Percentiles rank a stretch among this genome's conserved stretches.
These are phyloP conservation scores for Hypena proboscidalis DNA, from an alignment of 2,888 invertebrate species.

Conservation along the genomic window DNA sequence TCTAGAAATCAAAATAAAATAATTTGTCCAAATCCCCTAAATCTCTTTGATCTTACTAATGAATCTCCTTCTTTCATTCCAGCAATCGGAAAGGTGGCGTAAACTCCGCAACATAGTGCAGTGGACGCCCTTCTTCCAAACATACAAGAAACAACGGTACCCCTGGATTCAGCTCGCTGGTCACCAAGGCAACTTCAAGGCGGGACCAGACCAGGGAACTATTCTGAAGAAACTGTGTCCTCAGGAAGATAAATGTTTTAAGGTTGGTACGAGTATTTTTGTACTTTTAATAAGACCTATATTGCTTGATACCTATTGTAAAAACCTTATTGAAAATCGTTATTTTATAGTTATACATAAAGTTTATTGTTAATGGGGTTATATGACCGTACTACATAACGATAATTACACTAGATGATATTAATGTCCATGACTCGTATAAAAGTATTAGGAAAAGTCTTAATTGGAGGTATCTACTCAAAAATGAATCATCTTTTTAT, in stretches of 20 bases:
- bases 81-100: slow-evolving; percentile 96
- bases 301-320: too few species aligned
- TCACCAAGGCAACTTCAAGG: slow-evolving; percentile 97
- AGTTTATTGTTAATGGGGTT: too few species aligned
- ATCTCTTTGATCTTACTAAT: too few species aligned
- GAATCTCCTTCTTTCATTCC: slow-evolving; percentile 64
- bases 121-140: slow-evolving; percentile 98
- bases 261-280: slow-evolving; percentile 68
- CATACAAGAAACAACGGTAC: slow-evolving; percentile 97
- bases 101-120: slow-evolving; percentile 97
- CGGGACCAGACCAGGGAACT: slow-evolving; percentile 96
- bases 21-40: background rate
- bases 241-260: slow-evolving; percentile 95
- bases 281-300: too few species aligned
- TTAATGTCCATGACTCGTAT: background rate
- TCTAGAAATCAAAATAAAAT: too few species aligned
- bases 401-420: background rate
- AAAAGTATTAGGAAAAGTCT: background rate
- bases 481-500: slow-evolving; percentile 19
- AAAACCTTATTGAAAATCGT: too few species aligned
- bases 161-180: slow-evolving; percentile 99
- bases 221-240: slow-evolving; percentile 96
- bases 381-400: too few species aligned
- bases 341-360: too few species aligned
- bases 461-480: background rate